Conservation (phyloP, 2,113 vertebrate genomes). For the Ploceus nigricollis region DNA sequence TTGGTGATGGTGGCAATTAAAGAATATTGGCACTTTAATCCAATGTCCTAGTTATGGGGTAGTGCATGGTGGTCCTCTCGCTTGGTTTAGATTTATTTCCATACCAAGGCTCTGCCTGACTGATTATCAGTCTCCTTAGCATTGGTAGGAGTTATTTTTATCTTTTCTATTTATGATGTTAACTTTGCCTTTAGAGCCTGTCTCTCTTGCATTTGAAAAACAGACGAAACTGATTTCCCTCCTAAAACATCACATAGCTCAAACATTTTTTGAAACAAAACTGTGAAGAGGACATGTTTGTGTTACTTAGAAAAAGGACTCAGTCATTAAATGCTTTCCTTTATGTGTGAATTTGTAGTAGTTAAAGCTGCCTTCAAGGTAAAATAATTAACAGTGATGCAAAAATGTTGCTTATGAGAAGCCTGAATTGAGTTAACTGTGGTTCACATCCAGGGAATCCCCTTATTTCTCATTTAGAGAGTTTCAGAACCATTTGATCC, state of each 20-base stretch:
- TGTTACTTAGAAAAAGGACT: background rate
- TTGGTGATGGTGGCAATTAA: conserved; percentile 55
- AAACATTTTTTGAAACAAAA: background rate
- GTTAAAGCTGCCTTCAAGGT: background rate
- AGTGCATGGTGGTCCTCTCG: background rate
- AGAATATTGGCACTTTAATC: conserved; percentile 1
- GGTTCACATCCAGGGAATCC: background rate
- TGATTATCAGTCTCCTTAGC: background rate
- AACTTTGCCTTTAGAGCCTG: background rate
- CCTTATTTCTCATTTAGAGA: background rate
- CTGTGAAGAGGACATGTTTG: background rate
- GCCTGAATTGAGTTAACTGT: background rate
- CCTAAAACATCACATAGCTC: background rate
- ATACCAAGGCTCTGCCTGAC: background rate
- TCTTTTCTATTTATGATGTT: background rate
- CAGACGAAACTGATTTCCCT: background rate
- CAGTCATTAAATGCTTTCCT: background rate
- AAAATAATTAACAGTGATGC: background rate
- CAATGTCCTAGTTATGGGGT: background rate
- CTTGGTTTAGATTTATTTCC: background rate
- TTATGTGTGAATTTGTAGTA: background rate
- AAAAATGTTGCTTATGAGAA: background rate
- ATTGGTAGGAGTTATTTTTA: background rate
- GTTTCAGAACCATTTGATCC: background rate
- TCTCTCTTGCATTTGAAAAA: background rate